Conservation (phyloP, 2,888 invertebrate species). For the Rhopalosiphum nymphaeae region DNA sequence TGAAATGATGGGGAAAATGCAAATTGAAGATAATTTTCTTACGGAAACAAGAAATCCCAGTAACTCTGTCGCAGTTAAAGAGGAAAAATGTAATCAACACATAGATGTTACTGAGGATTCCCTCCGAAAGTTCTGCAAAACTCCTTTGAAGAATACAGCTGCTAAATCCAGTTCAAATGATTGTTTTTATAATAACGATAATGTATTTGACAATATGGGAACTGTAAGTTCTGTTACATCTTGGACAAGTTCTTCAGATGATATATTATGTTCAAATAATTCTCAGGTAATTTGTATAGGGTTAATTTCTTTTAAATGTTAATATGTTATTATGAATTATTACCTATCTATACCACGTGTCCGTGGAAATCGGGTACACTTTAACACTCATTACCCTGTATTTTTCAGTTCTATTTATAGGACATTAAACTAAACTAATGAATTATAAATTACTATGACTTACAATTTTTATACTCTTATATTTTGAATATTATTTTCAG, state of each 20-base stretch:
- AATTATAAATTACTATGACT: no score
- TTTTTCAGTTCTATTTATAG: no score
- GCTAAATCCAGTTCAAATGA: not conserved
- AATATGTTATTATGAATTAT: not conserved
- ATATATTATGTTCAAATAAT: conserved; percentile 50
- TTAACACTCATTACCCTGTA: no score
- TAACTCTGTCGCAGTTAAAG: not conserved
- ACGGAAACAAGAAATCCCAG: not conserved
- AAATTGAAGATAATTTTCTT: conserved; percentile 2
- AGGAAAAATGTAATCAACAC: not conserved
- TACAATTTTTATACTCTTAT: no score
- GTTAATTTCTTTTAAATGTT: not conserved
- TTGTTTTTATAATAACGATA: not conserved
- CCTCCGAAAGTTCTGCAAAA: not conserved
- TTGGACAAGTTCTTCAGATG: conserved; percentile 59
- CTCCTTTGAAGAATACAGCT: not conserved
- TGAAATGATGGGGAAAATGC: not conserved
- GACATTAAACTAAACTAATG: no score
- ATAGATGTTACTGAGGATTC: conserved; percentile 26
- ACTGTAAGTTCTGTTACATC: conserved; percentile 51
- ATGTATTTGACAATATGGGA: not conserved
- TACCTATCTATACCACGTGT: not conserved
- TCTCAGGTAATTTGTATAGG: not conserved
- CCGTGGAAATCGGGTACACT: no score
- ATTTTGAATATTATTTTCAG: no score